Percentiles rank a stretch among this genome's conserved stretches.
Conservation (phyloP, 2,888 invertebrate species). For the Leucoma salicis region DNA sequence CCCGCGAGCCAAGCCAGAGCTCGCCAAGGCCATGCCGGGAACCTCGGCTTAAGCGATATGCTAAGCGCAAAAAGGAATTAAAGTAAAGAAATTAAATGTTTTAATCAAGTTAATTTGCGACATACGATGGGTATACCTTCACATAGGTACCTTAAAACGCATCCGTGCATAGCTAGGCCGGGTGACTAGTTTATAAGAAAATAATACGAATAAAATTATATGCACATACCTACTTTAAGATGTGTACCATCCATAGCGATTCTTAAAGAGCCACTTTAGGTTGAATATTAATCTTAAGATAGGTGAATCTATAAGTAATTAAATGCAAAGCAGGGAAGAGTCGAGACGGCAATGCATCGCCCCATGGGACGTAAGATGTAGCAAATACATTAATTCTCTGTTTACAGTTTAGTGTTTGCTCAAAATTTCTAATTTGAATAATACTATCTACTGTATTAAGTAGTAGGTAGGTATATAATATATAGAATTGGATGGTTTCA, state of each 20-base stretch:
- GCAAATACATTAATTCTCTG: constrained; percentile 61
- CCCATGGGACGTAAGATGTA: constrained; percentile 42
- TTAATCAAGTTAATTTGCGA: too few relatives aligned
- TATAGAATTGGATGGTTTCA: constrained; percentile 40
- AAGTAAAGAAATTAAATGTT: too few relatives aligned
- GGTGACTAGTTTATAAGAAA: too few relatives aligned
- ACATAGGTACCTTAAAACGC: too few relatives aligned
- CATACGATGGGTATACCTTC: too few relatives aligned
- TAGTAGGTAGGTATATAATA: constrained; percentile 32
- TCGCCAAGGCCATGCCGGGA: too few relatives aligned
- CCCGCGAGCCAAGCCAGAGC: too few relatives aligned
- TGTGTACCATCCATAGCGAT: not conserved
- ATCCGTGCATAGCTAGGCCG: too few relatives aligned
- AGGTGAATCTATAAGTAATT: constrained; percentile 22
- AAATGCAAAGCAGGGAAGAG: constrained; percentile 28
- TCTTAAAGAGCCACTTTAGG: not conserved
- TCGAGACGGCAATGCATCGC: constrained; percentile 27
- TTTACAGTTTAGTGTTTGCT: constrained; percentile 61
- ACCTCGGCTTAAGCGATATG: too few relatives aligned
- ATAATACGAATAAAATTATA: too few relatives aligned
- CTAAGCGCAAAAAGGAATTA: too few relatives aligned
- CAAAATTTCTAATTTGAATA: constrained; percentile 71
- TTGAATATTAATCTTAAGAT: constrained; percentile 1
- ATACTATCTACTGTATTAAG: constrained; percentile 48
- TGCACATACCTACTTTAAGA: too few relatives aligned